Percentiles rank a stretch among this genome's conserved stretches.
Conservation (phyloP, 2,113 vertebrate genomes). For the Trematocara zebra region DNA sequence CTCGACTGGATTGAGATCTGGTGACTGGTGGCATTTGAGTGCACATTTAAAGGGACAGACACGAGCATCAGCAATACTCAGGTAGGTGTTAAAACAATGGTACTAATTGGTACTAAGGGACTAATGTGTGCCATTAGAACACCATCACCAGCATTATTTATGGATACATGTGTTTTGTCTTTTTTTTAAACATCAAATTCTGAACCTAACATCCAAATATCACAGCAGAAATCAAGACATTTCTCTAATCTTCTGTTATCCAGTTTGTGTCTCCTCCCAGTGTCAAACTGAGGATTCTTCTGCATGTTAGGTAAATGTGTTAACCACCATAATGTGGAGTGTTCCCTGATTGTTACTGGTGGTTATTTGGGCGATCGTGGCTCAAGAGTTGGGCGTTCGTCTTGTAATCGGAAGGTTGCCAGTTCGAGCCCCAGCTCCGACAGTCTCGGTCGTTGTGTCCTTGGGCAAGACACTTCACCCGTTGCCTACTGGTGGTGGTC, state of each 20-base stretch:
- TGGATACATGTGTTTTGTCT: not conserved
- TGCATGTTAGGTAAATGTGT: not conserved
- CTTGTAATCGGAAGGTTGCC: too few species aligned
- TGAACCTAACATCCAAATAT: not conserved
- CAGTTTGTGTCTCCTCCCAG: not conserved
- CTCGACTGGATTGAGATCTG: not conserved
- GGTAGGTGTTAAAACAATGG: not conserved
- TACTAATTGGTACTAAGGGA: not conserved
- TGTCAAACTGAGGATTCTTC: not conserved
- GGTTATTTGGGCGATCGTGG: not conserved
- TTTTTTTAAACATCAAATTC: not conserved
- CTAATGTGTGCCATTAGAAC: not conserved
- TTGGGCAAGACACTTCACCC: too few species aligned
- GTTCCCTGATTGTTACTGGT: not conserved
- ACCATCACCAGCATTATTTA: not conserved
- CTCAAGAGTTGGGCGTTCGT: too few species aligned
- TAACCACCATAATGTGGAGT: not conserved
- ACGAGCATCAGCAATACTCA: not conserved
- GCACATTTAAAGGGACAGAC: not conserved
- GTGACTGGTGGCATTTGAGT: not conserved
- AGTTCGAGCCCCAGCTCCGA: too few species aligned
- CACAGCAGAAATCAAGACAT: not conserved
- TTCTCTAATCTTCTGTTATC: not conserved
- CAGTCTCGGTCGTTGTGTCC: too few species aligned
- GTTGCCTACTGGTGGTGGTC: too few species aligned